Conservation (phyloP, 1,140 invertebrate genomes). For the Chymomyza costata region DNA sequence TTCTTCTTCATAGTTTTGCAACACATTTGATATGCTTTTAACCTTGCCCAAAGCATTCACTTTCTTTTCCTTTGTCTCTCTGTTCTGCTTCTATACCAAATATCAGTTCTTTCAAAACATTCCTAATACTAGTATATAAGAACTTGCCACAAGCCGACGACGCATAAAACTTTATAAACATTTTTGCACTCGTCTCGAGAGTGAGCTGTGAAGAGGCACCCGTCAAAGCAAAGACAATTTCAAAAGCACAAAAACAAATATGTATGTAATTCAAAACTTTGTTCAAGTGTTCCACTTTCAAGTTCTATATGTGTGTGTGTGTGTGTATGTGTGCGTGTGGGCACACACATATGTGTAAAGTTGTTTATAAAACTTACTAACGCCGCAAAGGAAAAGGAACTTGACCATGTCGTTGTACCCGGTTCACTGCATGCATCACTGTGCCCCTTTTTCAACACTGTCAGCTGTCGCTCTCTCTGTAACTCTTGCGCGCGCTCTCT, state of each 20-base stretch:
- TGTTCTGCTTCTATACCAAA: too few species aligned
- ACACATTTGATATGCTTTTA: too few species aligned
- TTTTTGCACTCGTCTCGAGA: conserved; percentile 55
- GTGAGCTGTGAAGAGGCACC: too few species aligned
- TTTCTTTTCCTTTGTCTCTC: too few species aligned
- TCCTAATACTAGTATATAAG: too few species aligned
- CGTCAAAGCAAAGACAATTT: conserved; percentile 43
- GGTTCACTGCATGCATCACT: too few species aligned
- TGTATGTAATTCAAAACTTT: conserved; percentile 66
- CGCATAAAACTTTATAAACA: conserved; percentile 48
- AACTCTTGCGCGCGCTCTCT: too few species aligned
- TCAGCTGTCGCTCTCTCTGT: too few species aligned
- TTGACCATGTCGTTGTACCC: conserved; percentile 63
- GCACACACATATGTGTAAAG: conserved; percentile 45
- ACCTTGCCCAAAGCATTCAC: too few species aligned
- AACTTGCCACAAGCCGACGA: too few species aligned
- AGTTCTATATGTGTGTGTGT: conserved; percentile 13
- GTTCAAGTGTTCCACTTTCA: conserved; percentile 59
- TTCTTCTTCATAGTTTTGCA: too few species aligned
- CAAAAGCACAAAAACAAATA: conserved; percentile 37
- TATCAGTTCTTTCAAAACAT: too few species aligned
- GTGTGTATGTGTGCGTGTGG: conserved; percentile 23
- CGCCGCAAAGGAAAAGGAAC: conserved; percentile 48
- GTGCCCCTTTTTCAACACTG: not conserved
- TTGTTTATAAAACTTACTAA: conserved; percentile 62